Evolutionary conservation across 2,797 vertebrate genomes (phyloP), one percentile per base, ranked within the genome.

Genomic region (Diglossa cyanea): DNA sequence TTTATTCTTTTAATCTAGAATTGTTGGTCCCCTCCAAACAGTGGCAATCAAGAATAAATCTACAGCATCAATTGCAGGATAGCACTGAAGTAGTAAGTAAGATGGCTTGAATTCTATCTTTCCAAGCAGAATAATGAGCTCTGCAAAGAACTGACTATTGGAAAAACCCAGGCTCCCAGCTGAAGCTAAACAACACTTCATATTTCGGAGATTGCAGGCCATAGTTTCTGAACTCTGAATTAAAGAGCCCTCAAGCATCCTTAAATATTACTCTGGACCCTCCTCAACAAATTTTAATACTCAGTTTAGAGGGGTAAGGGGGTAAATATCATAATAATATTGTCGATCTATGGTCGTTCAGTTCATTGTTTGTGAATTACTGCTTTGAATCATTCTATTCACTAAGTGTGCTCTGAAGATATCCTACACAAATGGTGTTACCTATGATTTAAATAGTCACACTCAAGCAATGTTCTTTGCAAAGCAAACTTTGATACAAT

Each of bases 71-170:
- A 25, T 4, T 76, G 51, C 50, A 87, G 26, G 23, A 72, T 3
- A 94, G 40, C 31, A 81, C 53, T 66, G 39, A 79, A 83, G 23
- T 17, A 75, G 20, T 50, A 77, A 75, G 20, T 50, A 77, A 50
- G 48, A 51, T 12, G 37, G 23, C 24, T 25, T 68, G 30, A 85
- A 89, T 78, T 81, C 58, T 80, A 11, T 17, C 58, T 71, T 80
- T 70, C 47, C 45, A 79, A 86, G 60, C 13, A 94, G 87, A 94
- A 65, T 57, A 63, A 60, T 47, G 37, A 94, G 58, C 48, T 88
- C 39, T 55, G 51, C 33, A 47, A 86, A 81, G 31, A 62, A 30
- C 5, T 7, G 3, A 33, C 50, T 78, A 35, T 17, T 50, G 21
- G 21, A 15, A 76, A 95, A 93, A 78, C 3, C 18, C 35, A 95